These are phyloP conservation scores for Exephanes ischioxanthus DNA, from an alignment of 2,888 invertebrate genomes.

Conservation along the genomic window DNA sequence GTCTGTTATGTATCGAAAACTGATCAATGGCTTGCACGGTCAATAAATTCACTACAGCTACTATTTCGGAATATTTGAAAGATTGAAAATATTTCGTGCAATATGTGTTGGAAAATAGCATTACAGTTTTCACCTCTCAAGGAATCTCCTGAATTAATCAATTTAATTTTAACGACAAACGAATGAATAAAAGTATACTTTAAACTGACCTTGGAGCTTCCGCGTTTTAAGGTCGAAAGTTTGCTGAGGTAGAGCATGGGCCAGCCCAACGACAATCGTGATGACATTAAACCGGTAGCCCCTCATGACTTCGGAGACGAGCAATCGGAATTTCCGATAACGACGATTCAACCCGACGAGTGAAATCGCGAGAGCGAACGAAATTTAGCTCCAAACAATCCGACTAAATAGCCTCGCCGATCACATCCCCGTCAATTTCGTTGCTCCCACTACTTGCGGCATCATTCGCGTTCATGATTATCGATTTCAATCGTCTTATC, in stretches of 20 bases:
- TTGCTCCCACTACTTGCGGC: not conserved
- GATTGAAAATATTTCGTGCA: no score
- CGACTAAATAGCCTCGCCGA: constrained; percentile 19
- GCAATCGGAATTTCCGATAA: not conserved
- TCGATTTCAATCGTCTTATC: constrained; percentile 11
- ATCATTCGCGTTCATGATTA: constrained; percentile 12
- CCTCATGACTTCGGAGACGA: constrained; percentile 22
- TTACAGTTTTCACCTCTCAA: not conserved
- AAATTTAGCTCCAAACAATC: not conserved
- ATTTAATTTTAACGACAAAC: not conserved
- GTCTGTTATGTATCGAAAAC: no score
- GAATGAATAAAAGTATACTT: not conserved
- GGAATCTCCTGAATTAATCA: not conserved
- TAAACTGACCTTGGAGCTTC: constrained; percentile 58
- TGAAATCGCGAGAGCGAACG: not conserved
- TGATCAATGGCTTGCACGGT: no score
- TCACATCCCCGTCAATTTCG: not conserved
- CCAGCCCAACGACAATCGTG: constrained; percentile 38
- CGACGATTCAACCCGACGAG: not conserved
- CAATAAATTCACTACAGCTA: no score
- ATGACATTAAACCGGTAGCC: constrained; percentile 1
- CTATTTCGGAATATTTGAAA: no score
- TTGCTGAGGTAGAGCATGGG: not conserved
- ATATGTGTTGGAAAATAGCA: no score
- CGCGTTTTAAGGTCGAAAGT: constrained; percentile 29